phyloP scores from a whole-genome alignment of 1,140 invertebrate species.

The Papilio glaucus region DNA sequence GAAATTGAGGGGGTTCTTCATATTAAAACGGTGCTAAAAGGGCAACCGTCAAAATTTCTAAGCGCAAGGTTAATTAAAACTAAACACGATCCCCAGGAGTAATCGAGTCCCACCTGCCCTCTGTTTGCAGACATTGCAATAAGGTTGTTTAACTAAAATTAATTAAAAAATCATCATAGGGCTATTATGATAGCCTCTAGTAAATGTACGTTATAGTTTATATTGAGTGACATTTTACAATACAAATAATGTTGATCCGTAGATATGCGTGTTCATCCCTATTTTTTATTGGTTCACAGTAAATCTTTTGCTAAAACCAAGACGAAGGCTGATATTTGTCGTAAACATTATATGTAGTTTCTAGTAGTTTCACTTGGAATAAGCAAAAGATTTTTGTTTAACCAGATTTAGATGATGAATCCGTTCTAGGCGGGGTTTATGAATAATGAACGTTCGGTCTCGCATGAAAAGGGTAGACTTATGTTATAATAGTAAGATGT shows the following conservation, averaged over 20 bases:
- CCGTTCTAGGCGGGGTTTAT: constrained; percentile 5
- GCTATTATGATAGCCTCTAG: neutral
- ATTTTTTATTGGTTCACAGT: no score
- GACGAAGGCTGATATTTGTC: no score
- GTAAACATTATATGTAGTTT: no score
- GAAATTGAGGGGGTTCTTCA: neutral
- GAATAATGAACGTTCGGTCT: constrained; percentile 4
- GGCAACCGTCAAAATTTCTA: neutral
- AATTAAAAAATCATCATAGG: neutral
- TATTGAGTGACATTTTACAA: no score
- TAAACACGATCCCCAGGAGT: constrained; percentile 8
- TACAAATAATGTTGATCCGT: no score
- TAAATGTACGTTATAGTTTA: no score
- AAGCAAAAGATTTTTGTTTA: neutral
- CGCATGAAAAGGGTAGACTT: neutral
- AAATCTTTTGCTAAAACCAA: no score
- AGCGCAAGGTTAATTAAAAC: constrained; percentile 24
- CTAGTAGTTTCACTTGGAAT: neutral
- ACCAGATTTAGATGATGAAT: constrained; percentile 9
- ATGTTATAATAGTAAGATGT: constrained; percentile 6
- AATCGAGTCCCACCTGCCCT: neutral
- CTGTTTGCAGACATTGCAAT: neutral
- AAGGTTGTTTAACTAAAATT: constrained; percentile 2
- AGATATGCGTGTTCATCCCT: no score
- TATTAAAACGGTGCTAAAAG: neutral